Evolutionary conservation across 2,888 invertebrate genomes (phyloP), one percentile per base, ranked within the genome.

Genomic region (Drosophila sordidula): DNA sequence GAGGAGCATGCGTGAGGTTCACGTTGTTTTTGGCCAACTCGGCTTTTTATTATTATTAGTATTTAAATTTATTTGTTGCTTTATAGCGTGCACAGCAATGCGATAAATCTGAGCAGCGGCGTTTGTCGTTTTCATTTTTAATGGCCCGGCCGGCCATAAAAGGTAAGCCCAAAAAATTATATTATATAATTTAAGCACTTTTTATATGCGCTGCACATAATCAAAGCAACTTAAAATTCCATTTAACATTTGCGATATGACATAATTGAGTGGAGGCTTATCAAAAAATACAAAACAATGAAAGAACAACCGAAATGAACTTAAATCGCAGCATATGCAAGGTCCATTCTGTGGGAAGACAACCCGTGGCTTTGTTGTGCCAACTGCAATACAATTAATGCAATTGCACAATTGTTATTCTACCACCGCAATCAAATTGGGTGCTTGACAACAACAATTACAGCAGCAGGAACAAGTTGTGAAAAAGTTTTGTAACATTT

Each of bases 11-110:
- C 89, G 75, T 89, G 79, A 70, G 63, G 75, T 22, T 70, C 44
- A 42, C 39, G 18, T 55, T 52, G 54, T 39, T 50, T 58, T 57
- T 47, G 65, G 55, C 58, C 55, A 57, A 57, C 56, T 72, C 42
- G 49, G 47, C 65, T 50, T 89, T 87, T 82, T 82, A 82, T 82
- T 84, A 85, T 83, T 85, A 89, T 85, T 89, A 82, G 85, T 89
- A 85, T 85, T 85, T 85, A 89, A 85, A 85, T 85, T 85, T 85
- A 85, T 83, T 89, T 85, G 89, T 85, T 85, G 75, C 73, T 89
- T 89, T 89, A 85, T 85, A 74, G 89, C 85, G 80, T 81, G 84
- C 84, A 57, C 66, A 72, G 72, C 59, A 75, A 72, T 68, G 82
- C 72, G 89, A 85, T 85, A 89, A 87, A 85, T 86, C 87, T 82